Evolutionary conservation across 1,140 invertebrate species (phyloP), one percentile per base, ranked within the genome.

Genomic region (Aphaenogaster ashmeadi): DNA sequence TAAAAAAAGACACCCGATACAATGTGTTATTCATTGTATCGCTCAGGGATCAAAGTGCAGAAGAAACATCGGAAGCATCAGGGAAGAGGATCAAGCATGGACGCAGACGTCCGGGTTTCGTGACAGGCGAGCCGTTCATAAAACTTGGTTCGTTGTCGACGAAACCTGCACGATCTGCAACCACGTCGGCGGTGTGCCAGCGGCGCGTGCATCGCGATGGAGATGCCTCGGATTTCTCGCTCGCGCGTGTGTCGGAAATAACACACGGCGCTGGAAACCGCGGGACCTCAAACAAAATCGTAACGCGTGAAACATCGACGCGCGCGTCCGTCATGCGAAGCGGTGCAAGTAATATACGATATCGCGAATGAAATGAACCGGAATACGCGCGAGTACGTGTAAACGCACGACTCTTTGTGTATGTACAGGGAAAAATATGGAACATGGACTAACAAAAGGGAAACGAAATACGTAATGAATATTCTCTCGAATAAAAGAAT

Each of bases 111-210:
- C 94, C 97, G 97, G 97, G 97, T 98, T 98, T 98, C 97, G 97
- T 94, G 97, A 96, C 96, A 97, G 96, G 96, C 97, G 96, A 97
- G 96, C 97, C 97, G 97, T 96, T 93, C 93, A 93, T 94, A 94
- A 94, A 91, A 96, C 95, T 96, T 96, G 97, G 97, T 98, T 98
- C 97, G 97, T 98, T 98, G 97, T 98, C 97, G 97, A 98, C 97
- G 97, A 98, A 98, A 98, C 97, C 97, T 98, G 97, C 97, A 98
- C 97, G 97, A 97, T 97, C 96, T 97, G 94, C 93, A 93, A 94
- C 94, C 94, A 92, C 93, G 89, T 93, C 95, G 80, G 89, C 95
- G 90, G 38, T 87, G 13, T 47, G 36, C 44, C 71, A 71, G 13
- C 67, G 15, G 21, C 67, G 13, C 13, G 15, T 41, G 41, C 71